phyloP scores from a whole-genome alignment of 1,140 invertebrate genomes.

The Gryon sp. region DNA sequence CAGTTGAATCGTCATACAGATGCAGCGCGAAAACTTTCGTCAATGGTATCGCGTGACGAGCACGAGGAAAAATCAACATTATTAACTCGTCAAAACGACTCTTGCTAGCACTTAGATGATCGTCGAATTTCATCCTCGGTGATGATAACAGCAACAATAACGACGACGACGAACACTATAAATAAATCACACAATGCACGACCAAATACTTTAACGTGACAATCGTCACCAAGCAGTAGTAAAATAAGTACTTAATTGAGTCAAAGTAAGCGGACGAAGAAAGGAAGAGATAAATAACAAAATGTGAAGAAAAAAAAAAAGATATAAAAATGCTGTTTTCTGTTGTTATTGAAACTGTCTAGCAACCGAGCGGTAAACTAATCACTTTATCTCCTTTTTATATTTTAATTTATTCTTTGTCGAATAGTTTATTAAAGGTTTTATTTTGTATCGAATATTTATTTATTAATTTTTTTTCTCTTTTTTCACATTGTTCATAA shows the following conservation, averaged over 20 bases:
- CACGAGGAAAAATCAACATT: constrained; percentile 72
- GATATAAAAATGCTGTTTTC: too few relatives aligned
- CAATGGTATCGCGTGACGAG: constrained; percentile 64
- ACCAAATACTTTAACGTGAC: constrained; percentile 69
- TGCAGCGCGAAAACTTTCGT: constrained; percentile 53
- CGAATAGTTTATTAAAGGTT: too few relatives aligned
- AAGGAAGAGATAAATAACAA: too few relatives aligned
- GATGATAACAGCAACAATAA: constrained; percentile 38
- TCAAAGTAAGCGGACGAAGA: neutral
- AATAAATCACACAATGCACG: constrained; percentile 57
- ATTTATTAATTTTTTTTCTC: too few relatives aligned
- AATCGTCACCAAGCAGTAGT: constrained; percentile 25
- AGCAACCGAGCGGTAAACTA: too few relatives aligned
- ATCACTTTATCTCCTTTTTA: too few relatives aligned
- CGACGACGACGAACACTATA: constrained; percentile 9
- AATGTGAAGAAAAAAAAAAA: too few relatives aligned
- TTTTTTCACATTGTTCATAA: too few relatives aligned
- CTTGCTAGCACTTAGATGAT: constrained; percentile 74
- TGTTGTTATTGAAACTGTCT: too few relatives aligned
- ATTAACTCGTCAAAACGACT: constrained; percentile 68
- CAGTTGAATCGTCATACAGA: constrained; percentile 61
- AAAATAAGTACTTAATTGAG: constrained; percentile 71
- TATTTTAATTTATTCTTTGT: too few relatives aligned
- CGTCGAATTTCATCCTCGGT: constrained; percentile 60
- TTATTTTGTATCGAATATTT: too few relatives aligned